Evolutionary conservation across 2,797 vertebrate species (phyloP), one percentile per base, ranked within the genome.

Genomic region (Rhinatrema bivittatum): DNA sequence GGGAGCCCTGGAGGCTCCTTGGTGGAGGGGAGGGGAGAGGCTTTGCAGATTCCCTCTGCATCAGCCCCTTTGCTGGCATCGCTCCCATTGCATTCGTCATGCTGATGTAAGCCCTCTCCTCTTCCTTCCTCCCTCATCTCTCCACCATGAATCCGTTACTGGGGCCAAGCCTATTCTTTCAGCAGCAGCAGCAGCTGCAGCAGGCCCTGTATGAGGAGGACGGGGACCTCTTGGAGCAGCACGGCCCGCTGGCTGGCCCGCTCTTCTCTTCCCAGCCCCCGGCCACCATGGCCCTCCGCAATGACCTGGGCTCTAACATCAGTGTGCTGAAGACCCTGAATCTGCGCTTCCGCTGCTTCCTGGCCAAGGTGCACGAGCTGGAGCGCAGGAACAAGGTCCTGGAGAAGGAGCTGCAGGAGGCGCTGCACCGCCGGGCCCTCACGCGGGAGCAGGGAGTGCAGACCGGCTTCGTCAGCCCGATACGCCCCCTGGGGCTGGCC

Each of bases 271-370:
- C 50, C 6, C 74, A 51, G 29, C 62, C 71, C 53, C 81, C 55
- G 19, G 85, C 48, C 34, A 91, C 93, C 60, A 91, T 93, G 86
- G 94, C 91, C 7, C 79, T 97, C 20, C 86, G 94, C 45, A 96
- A 97, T 64, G 93, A 96, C 84, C 61, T 96, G 66, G 94, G 94
- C 26, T 96, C 93, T 65, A 97, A 98, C 82, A 97, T 98, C 76
- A 90, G 86, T 53, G 91, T 97, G 50, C 85, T 97, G 14, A 97
- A 98, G 72, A 94, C 91, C 4, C 89, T 97, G 35, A 98, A 98
- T 50, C 76, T 98, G 53, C 82, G 94, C 2, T 98, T 98, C 74
- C 80, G 94, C 23, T 97, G 94, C 76, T 98, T 97, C 70, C 60
- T 98, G 70, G 94, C 94, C 14, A 96, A 96, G 64, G 94, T 97